These are phyloP conservation scores for Chloroceryle inda DNA, from an alignment of 2,797 vertebrate genomes.

Conservation along the genomic window DNA sequence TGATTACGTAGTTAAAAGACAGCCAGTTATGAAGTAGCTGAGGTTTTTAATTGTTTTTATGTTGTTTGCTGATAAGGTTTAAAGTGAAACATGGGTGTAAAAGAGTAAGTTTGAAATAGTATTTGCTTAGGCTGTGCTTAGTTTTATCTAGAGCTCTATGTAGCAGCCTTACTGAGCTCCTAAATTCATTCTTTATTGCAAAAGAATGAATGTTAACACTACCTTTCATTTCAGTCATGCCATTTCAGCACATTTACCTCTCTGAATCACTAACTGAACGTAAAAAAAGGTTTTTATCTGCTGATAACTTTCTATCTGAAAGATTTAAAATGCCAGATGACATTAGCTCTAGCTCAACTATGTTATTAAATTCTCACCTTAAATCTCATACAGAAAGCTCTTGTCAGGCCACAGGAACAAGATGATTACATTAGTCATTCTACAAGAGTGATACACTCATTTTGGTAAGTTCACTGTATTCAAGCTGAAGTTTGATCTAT, in stretches of 20 bases:
- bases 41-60: not conserved
- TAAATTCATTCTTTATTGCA: conserved; percentile 57
- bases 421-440: conserved; percentile 51
- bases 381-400: conserved; percentile 64
- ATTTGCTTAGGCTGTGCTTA: not conserved
- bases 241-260: conserved; percentile 60
- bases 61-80: not conserved
- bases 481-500: conserved; percentile 31
- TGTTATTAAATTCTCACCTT: conserved; percentile 71
- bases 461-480: conserved; percentile 18
- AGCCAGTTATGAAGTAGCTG: not conserved
- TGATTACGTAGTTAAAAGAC: not conserved
- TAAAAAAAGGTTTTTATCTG: conserved; percentile 64
- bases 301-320: conserved; percentile 61
- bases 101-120: not conserved
- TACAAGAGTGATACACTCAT: conserved; percentile 19
- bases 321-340: conserved; percentile 70
- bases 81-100: not conserved
- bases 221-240: conserved; percentile 16
- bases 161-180: not conserved
- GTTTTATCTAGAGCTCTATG: not conserved
- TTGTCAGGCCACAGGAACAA: conserved; percentile 53
- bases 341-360: conserved; percentile 64
- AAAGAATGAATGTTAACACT: conserved; percentile 54
- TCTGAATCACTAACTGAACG: conserved; percentile 62